A percentile compares a stretch with the other conserved stretches of the same genome.
These are phyloP conservation scores for Xiphophorus birchmanni DNA, from an alignment of 2,797 vertebrate genomes.

Conservation along the genomic window DNA sequence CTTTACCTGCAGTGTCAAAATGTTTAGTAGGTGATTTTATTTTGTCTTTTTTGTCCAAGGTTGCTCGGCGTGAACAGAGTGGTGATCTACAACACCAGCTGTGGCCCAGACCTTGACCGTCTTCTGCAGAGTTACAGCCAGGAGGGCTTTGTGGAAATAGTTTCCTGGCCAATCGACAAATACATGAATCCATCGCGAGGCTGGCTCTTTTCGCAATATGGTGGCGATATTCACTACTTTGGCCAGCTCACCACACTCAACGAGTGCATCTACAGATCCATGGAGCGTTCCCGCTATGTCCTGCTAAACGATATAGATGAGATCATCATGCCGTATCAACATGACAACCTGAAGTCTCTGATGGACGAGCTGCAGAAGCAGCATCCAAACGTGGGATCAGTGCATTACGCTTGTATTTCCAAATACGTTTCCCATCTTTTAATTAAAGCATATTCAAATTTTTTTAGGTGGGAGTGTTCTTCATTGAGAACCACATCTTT, in stretches of 20 bases:
- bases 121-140: conserved; percentile 57
- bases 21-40: not conserved
- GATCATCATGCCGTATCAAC: conserved; percentile 70
- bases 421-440: not conserved
- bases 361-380: conserved; percentile 57
- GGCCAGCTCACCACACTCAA: conserved; percentile 74
- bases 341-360: conserved; percentile 48
- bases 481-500: conserved; percentile 82
- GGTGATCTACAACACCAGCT: conserved; percentile 74
- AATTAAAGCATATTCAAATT: not conserved
- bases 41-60: conserved; percentile 24
- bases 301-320: conserved; percentile 75
- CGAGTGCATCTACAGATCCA: conserved; percentile 76
- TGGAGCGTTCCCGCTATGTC: conserved; percentile 67
- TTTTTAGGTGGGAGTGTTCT: conserved; percentile 57
- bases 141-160: conserved; percentile 68
- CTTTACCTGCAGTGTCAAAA: not conserved
- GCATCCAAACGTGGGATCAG: conserved; percentile 35
- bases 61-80: conserved; percentile 68
- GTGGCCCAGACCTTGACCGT: conserved; percentile 50
- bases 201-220: conserved; percentile 29
- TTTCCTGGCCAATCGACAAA: conserved; percentile 67
- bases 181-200: conserved; percentile 49
- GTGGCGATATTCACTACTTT: conserved; percentile 72
- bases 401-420: accelerated